Evolutionary conservation across 2,797 vertebrate genomes (phyloP).

Genomic region (Calcarius lapponicus): DNA sequence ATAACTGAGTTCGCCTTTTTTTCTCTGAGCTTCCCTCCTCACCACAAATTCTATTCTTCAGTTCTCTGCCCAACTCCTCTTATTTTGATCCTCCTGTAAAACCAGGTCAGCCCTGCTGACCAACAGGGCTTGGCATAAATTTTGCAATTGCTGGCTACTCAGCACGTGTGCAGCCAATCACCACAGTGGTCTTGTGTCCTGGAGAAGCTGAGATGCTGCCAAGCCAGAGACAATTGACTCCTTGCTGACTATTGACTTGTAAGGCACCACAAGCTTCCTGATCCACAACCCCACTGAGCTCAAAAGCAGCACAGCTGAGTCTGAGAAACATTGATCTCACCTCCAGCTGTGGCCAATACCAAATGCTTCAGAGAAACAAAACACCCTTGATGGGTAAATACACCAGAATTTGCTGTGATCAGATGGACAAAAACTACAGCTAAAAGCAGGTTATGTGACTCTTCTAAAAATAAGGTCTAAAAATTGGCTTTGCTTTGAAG

Average conservation of each 20-base stretch:
- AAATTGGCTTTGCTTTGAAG: not conserved
- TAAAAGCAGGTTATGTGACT: not conserved
- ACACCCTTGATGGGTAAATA: not conserved
- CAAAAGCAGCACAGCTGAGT: not conserved
- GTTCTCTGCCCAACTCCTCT: not conserved
- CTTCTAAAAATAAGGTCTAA: not conserved
- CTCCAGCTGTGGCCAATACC: constrained; percentile 1
- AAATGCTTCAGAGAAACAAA: not conserved
- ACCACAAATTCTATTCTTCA: accelerated
- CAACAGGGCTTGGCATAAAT: not conserved
- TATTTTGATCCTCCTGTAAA: not conserved
- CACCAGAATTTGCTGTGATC: not conserved
- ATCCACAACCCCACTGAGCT: not conserved
- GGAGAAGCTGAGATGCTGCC: not conserved
- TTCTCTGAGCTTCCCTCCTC: not conserved
- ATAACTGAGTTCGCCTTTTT: not conserved
- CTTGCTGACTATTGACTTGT: not conserved
- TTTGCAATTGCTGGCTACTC: not conserved
- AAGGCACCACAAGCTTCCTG: not conserved
- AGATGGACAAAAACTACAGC: not conserved
- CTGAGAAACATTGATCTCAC: constrained; percentile 23
- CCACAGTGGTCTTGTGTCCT: not conserved
- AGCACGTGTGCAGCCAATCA: not conserved
- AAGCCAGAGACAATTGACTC: not conserved
- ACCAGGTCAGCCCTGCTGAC: not conserved